Base-by-base conservation (phyloP, 2,113 vertebrate genomes). In the Lophotis ruficrista region DNA sequence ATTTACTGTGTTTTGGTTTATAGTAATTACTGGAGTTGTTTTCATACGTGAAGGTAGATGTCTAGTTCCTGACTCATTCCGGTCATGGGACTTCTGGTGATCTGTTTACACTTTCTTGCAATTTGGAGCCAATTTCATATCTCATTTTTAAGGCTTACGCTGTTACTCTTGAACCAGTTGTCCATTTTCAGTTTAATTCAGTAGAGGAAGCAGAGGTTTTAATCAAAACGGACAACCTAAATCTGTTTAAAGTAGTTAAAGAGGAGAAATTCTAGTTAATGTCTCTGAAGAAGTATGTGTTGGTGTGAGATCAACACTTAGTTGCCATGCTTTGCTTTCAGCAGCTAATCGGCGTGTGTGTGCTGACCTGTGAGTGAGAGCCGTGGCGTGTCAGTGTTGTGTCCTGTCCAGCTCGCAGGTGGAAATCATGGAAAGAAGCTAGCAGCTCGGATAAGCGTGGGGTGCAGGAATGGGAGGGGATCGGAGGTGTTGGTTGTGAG, bases 341-440 rank as follows among this genome's bases (percentile, higher is more conserved):
- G 70, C 53, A 50, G 65, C n/a, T 82, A 5, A 27, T 68, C 4
- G 6, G 51, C 1, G 0, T 12, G 43, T 35, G 57, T 54, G 53
- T 35, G 70, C 69, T 85, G 82, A 20, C 16, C 35, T 25, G 31
- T 24, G 57, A 38, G 68, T 24, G 54, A 31, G 70, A 68, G 51
- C 64, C 5, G 2, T 18, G 10, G 33, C 3, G 2, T 6, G 1
- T 2, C 37, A 7, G 35, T 28, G 33, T 12, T 51, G 45, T 41
- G n/a, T 58, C 48, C 62, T 54, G 68, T 37, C 45, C 48, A 33
- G 76, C 66, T 83, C 30, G 27, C 58, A 60, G 66, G 19, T 22
- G 54, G 48, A 28, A 69, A 50, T 50, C 43, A 1, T 1, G 3
- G 76, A 19, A 68, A 17, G 62, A 25, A 77, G 25, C 13, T 9